Evolutionary conservation across 1,140 invertebrate genomes (phyloP).

Genomic region (Drosophila ficusphila): DNA sequence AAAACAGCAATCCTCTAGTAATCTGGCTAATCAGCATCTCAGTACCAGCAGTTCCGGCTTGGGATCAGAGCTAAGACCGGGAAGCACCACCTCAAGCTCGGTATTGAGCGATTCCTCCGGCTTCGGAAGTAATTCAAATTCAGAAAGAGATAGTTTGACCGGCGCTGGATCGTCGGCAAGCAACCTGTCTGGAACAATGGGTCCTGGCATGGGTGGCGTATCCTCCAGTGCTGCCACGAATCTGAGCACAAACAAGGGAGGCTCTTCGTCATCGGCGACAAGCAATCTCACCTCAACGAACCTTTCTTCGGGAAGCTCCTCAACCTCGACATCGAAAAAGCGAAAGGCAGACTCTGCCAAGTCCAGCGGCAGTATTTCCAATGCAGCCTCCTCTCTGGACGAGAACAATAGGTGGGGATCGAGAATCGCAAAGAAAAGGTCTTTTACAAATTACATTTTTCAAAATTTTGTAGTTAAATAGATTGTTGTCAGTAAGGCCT

Average conservation of each 20-base stretch:
- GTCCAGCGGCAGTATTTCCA: conserved; percentile 30
- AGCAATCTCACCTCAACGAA: conserved; percentile 18
- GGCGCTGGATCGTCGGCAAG: conserved; percentile 57
- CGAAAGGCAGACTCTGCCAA: conserved; percentile 68
- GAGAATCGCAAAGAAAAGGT: conserved; percentile 44
- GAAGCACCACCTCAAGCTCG: conserved; percentile 18
- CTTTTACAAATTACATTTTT: conserved; percentile 32
- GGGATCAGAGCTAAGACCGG: conserved; percentile 26
- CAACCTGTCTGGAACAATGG: conserved; percentile 8
- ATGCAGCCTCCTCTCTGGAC: conserved; percentile 32
- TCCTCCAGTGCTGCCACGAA: conserved; percentile 27
- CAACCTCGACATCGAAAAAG: conserved; percentile 61
- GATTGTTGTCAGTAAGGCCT: not conserved
- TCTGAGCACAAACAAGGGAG: conserved; percentile 41
- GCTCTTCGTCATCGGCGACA: conserved; percentile 24
- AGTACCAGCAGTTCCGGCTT: conserved; percentile 34
- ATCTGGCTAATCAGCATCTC: conserved; percentile 14
- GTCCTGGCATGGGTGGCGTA: not conserved
- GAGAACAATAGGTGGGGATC: conserved; percentile 76
- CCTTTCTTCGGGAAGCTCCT: conserved; percentile 16
- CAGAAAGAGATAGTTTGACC: conserved; percentile 36
- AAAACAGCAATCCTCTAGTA: conserved; percentile 50
- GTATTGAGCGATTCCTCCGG: conserved; percentile 33
- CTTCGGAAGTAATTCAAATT: conserved; percentile 7
- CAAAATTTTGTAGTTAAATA: conserved; percentile 14